Conservation (phyloP, 2,888 invertebrate species). For the Euclidia mi region DNA sequence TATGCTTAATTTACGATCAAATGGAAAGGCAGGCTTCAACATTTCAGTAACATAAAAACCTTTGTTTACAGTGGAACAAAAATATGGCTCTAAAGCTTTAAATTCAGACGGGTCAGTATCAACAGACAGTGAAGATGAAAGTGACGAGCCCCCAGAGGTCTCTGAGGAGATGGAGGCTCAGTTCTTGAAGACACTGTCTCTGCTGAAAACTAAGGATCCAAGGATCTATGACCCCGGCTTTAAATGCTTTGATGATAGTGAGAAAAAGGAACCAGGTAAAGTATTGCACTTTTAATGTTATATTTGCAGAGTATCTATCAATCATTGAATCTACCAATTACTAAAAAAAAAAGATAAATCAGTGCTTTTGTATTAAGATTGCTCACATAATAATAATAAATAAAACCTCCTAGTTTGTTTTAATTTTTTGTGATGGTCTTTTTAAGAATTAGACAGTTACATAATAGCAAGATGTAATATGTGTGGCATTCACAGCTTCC, state of each 20-base stretch:
- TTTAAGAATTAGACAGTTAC: no score
- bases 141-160: conserved; percentile 89
- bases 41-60: conserved; percentile 1
- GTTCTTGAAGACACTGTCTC: conserved; percentile 96
- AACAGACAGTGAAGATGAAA: conserved; percentile 92
- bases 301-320: not conserved
- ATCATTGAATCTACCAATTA: no score
- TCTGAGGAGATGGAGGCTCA: conserved; percentile 94
- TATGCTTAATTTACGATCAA: no score
- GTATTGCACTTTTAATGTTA: not conserved
- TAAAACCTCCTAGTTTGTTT: no score
- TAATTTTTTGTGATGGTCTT: no score
- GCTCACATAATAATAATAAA: no score
- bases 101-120: conserved; percentile 80
- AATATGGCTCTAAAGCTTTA: conserved; percentile 91
- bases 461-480: no score
- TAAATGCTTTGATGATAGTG: conserved; percentile 91
- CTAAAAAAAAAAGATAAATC: no score
- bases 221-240: conserved; percentile 95
- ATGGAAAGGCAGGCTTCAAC: no score
- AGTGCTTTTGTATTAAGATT: no score
- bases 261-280: conserved; percentile 80
- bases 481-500: no score
- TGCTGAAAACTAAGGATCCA: conserved; percentile 96
- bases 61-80: conserved; percentile 91